phyloP scores from a whole-genome alignment of 2,113 vertebrate species.

The Hippocampus comes region DNA sequence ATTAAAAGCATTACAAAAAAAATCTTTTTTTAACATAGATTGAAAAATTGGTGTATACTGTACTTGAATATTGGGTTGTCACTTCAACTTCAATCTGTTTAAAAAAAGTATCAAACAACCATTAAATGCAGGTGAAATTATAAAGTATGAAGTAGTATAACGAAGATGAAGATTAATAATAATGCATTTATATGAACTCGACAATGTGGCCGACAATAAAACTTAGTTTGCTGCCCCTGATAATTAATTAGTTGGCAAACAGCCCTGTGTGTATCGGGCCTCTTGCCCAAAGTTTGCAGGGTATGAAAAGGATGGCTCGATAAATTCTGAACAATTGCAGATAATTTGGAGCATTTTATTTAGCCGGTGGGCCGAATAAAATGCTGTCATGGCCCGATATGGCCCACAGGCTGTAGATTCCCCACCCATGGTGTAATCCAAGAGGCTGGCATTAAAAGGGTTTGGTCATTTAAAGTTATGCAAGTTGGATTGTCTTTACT shows the following conservation, averaged over 20 bases:
- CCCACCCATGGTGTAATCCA: constrained; percentile 4
- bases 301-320: not conserved
- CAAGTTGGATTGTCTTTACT: constrained; percentile 69
- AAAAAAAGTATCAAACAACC: not conserved
- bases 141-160: not conserved
- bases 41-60: not conserved
- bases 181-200: not conserved
- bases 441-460: constrained; percentile 14
- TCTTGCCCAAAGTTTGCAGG: not conserved
- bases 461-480: constrained; percentile 56
- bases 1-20: not conserved
- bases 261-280: not conserved
- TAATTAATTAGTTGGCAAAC: not conserved
- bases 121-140: not conserved
- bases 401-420: not conserved
- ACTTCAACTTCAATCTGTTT: not conserved
- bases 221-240: not conserved
- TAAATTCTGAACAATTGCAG: not conserved
- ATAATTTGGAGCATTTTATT: not conserved
- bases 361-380: not conserved
- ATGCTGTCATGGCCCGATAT: not conserved
- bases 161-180: not conserved
- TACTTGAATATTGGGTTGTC: not conserved
- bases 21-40: not conserved
- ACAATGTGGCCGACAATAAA: not conserved